Evolutionary conservation across 2,888 invertebrate genomes (phyloP), one percentile per base, ranked within the genome.

Genomic region (Crocallis elinguaria): DNA sequence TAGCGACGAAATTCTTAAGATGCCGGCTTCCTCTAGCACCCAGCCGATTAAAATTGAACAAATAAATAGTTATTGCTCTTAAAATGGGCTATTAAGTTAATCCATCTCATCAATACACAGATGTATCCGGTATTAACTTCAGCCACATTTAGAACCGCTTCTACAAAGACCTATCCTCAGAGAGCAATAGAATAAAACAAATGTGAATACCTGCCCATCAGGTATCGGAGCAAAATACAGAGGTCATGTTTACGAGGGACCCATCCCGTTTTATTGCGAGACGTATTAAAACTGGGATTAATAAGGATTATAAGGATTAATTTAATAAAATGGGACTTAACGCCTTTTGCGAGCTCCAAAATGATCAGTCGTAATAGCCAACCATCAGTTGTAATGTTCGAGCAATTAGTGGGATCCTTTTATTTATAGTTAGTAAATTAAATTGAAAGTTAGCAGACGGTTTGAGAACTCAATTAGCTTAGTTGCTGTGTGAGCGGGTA

Each of bases 301-400:
- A 79, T 82, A 77, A 73, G 81, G 81, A 84, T 84, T 85, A 79
- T 82, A 76, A 72, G 81, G 81, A 85, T 84, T 85, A 80, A 83
- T 82, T 85, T 82, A 82, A 85, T 86, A 82, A 84, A 83, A 75
- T 77, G 43, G 66, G 69, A 75, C 64, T 67, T 64, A 64, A 67
- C 67, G 64, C 69, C 59, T 66, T 66, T 60, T 42, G 48, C 49
- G 57, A 46, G 48, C 12, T 38, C 44, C 55, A 46, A 57, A 62
- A 68, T 67, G 64, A 62, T 44, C 52, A 55, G 50, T 36, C 51
- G 58, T 58, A 62, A 60, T 57, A 51, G 50, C 44, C 32, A 30
- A 27, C 49, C 49, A 60, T 57, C 56, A 54, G 54, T 39, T 60
- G 44, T 58, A 50, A 57, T 57, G 58, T 58, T 43, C 43, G 30